These are phyloP conservation scores for Euwallacea fornicatus DNA, from an alignment of 1,140 invertebrate genomes.

Conservation along the genomic window DNA sequence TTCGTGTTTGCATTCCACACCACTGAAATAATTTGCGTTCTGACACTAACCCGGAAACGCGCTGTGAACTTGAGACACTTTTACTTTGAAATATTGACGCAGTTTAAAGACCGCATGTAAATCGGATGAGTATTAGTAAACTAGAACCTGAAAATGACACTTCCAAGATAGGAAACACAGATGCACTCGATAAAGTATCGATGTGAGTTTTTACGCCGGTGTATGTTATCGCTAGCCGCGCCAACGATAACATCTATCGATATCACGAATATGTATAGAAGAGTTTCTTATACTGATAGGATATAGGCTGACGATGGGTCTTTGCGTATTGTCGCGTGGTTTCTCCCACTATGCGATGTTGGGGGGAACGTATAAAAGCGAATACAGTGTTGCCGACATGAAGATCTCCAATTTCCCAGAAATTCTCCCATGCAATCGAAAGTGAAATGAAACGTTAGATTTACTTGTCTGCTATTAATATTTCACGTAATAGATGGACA, in stretches of 20 bases:
- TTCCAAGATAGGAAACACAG: neutral
- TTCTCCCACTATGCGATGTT: slow-evolving; percentile 30
- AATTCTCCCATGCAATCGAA: neutral
- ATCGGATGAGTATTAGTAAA: neutral
- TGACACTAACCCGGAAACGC: slow-evolving; percentile 9
- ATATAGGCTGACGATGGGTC: slow-evolving; percentile 30
- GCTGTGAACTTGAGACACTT: neutral
- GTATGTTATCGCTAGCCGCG: neutral
- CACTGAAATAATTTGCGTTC: slow-evolving; percentile 64
- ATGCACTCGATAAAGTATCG: neutral
- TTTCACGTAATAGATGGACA: too few relatives aligned
- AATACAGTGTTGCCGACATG: slow-evolving; percentile 16
- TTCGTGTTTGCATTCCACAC: slow-evolving; percentile 82
- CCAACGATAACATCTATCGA: neutral
- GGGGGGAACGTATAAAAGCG: slow-evolving; percentile 15
- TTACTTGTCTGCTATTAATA: too few relatives aligned
- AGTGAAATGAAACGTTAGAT: neutral
- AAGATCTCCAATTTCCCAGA: neutral
- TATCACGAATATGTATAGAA: slow-evolving; percentile 17
- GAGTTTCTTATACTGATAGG: slow-evolving; percentile 34
- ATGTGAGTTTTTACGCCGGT: slow-evolving; percentile 11
- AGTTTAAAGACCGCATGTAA: neutral
- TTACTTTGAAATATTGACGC: neutral
- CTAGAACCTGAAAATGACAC: slow-evolving; percentile 19
- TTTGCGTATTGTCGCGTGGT: slow-evolving; percentile 38